phyloP scores from a whole-genome alignment of 1,140 invertebrate genomes.

The Drosophila bocki region DNA sequence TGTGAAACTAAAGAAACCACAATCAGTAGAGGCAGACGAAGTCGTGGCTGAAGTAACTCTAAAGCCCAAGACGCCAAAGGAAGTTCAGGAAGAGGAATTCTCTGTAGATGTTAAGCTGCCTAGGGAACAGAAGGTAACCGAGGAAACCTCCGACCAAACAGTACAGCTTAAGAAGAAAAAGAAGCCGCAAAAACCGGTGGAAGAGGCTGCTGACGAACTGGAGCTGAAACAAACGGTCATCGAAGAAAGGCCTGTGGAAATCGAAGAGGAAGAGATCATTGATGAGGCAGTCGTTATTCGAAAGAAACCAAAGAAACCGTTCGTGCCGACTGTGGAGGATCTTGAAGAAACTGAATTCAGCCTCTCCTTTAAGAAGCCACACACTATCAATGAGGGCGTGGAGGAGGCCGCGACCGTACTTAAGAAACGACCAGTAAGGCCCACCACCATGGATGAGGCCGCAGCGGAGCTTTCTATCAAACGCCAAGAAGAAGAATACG shows the following conservation, averaged over 20 bases:
- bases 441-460: constrained; percentile 66
- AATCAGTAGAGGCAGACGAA: constrained; percentile 71
- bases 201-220: constrained; percentile 86
- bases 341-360: constrained; percentile 81
- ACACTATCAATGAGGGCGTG: constrained; percentile 77
- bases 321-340: constrained; percentile 68
- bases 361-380: constrained; percentile 84
- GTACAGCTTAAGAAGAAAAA: constrained; percentile 82
- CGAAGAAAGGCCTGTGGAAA: constrained; percentile 84
- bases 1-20: constrained; percentile 67
- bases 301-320: constrained; percentile 77
- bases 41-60: constrained; percentile 77
- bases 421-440: constrained; percentile 80
- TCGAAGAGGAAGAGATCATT: constrained; percentile 83
- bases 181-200: constrained; percentile 74
- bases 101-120: constrained; percentile 74
- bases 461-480: constrained; percentile 82
- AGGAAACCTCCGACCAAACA: constrained; percentile 73
- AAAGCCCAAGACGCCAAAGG: constrained; percentile 77
- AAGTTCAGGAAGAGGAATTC: constrained; percentile 77
- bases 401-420: constrained; percentile 83
- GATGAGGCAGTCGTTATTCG: constrained; percentile 76
- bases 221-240: constrained; percentile 85
- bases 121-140: constrained; percentile 56
- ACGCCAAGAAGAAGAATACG: constrained; percentile 82